phyloP scores from a whole-genome alignment of 1,140 invertebrate genomes.

The Aphelinus certus region DNA sequence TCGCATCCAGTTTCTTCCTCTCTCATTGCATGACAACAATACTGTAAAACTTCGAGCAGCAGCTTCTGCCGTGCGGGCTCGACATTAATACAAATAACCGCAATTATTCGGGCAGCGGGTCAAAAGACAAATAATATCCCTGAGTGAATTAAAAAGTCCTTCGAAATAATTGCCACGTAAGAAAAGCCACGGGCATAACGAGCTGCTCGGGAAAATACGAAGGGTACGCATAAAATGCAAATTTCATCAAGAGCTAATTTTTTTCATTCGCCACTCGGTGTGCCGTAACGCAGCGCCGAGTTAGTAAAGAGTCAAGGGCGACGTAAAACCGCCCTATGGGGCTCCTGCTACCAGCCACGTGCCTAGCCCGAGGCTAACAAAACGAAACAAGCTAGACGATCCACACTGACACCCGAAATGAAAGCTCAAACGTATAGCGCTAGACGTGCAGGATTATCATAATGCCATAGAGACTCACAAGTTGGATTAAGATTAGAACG shows the following conservation, averaged over 20 bases:
- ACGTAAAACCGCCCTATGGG: neutral
- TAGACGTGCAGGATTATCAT: no score
- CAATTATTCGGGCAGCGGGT: neutral
- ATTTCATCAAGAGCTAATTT: conserved; percentile 28
- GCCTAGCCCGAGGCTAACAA: no score
- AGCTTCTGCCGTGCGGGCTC: no score
- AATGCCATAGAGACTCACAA: no score
- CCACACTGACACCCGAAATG: no score
- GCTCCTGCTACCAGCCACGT: no score
- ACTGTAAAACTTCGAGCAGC: no score
- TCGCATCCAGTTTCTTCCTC: no score
- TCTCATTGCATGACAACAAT: no score
- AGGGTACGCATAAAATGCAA: conserved; percentile 11
- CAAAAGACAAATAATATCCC: conserved; percentile 10
- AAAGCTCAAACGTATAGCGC: no score
- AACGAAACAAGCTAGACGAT: no score
- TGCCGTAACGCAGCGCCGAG: neutral
- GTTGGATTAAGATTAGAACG: no score
- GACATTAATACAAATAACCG: conserved; percentile 1
- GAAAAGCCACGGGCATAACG: neutral
- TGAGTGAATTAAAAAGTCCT: conserved; percentile 20
- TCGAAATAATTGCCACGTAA: conserved; percentile 17
- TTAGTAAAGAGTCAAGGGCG: conserved; percentile 2
- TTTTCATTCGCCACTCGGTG: neutral
- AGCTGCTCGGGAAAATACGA: conserved; percentile 10